Base-by-base conservation (phyloP, 2,888 invertebrate species). In the Ptychoptera contaminata region DNA sequence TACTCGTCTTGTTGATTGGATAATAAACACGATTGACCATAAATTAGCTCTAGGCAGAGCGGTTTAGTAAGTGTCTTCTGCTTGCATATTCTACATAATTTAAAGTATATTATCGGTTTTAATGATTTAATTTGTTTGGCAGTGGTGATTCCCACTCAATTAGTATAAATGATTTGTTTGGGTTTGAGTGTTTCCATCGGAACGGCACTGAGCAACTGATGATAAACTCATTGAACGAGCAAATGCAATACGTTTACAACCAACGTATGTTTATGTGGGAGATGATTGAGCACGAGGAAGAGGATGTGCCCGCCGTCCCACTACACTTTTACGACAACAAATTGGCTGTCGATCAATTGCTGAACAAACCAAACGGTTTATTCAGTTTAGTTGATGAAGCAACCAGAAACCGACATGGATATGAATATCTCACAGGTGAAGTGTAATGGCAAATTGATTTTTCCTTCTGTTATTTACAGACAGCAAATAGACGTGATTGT, bases 241-340 rank as follows among this genome's bases (percentile, higher is more conserved):
- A 93, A 64, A 74, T 94, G 59, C 92, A 93, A 59, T 93, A 88
- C 60, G 79, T 88, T 54, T 94, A 90, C 62, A 85, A 91, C 56
- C 93, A 94, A 63, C 76, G 85, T 57, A 75, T 88, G 49, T 94
- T 93, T 63, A 80, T 81, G 7, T 91, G 87, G 82, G 93, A 93
- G 72, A 81, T 86, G 79, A 77, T 76, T 52, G 73, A 74, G 58
- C 61, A 68, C 72, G 77, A 80, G 48, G 84, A 84, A 49, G 92
- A 93, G 60, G 82, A 81, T 16, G 71, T 90, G 39, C 74, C 79
- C 8, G 69, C 73, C n/a, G 71, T 76, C 36, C 70, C 73, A 30
- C 70, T 90, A 31, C 77, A 79, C 52, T 93, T 81, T 60, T 86
- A 87, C 59, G 88, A 92, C 60, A 94, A 94, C 61, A 83, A 86